Evolutionary conservation across 2,888 invertebrate species (phyloP).

Genomic region (Sipha maydis): DNA sequence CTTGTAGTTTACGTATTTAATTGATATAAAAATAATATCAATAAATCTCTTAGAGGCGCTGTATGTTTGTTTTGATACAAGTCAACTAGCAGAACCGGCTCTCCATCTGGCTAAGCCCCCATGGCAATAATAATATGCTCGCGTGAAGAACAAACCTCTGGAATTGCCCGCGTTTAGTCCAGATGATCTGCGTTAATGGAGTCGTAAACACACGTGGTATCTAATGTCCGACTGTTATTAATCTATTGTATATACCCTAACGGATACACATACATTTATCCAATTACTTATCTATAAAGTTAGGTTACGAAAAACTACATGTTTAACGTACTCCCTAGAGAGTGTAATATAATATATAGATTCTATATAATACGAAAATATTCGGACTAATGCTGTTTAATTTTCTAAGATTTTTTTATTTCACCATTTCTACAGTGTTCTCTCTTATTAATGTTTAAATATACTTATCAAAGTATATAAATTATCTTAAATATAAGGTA

Average conservation of each 20-base stretch:
- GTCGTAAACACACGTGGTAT: constrained; percentile 49
- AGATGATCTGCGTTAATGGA: constrained; percentile 42
- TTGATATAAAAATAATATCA: constrained; percentile 54
- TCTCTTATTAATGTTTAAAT: too few relatives aligned
- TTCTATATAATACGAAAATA: not conserved
- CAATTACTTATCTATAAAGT: constrained; percentile 23
- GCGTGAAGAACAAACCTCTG: constrained; percentile 48
- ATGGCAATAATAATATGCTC: constrained; percentile 24
- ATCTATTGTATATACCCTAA: constrained; percentile 39
- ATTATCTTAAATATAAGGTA: too few relatives aligned
- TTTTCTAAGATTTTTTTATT: too few relatives aligned
- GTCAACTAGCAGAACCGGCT: constrained; percentile 40
- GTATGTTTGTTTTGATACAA: constrained; percentile 57
- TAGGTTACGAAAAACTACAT: constrained; percentile 1
- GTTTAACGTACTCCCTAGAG: not conserved
- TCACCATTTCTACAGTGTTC: too few relatives aligned
- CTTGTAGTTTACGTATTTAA: constrained; percentile 54
- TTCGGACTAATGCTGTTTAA: not conserved
- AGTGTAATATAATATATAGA: not conserved
- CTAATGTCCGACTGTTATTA: constrained; percentile 40
- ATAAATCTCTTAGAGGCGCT: constrained; percentile 44
- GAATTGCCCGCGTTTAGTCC: constrained; percentile 37
- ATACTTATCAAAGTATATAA: too few relatives aligned
- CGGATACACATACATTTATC: constrained; percentile 24
- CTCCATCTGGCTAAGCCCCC: constrained; percentile 13